phyloP scores from a whole-genome alignment of 37 sponge, comb jelly and placozoan species.

The Ephydatia muelleri region DNA sequence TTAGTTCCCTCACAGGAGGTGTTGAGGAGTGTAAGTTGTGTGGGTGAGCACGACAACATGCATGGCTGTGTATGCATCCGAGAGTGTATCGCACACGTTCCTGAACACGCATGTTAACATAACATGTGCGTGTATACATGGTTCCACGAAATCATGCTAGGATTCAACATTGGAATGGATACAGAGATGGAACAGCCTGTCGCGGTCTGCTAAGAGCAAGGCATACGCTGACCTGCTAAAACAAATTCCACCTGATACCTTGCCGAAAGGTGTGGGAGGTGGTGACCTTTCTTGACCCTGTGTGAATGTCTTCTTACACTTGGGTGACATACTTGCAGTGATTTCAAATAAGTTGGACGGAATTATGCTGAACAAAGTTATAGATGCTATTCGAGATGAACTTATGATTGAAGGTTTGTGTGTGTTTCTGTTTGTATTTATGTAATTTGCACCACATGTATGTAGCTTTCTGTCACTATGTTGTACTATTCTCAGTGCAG shows the following conservation, averaged over 20 bases:
- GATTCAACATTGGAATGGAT: slow-evolving; percentile 56
- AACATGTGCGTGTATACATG: too few species aligned
- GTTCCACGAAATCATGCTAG: background rate
- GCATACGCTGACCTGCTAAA: slow-evolving; percentile 54
- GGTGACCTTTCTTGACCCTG: background rate
- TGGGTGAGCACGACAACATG: too few species aligned
- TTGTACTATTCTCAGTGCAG: background rate
- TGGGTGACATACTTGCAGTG: slow-evolving; percentile 10
- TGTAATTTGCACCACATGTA: background rate
- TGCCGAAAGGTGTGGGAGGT: slow-evolving; percentile 33
- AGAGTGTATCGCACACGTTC: too few species aligned
- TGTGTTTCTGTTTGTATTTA: background rate
- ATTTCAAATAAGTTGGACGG: slow-evolving; percentile 77
- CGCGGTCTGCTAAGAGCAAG: slow-evolving; percentile 23
- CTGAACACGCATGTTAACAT: too few species aligned
- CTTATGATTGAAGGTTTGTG: slow-evolving; percentile 42
- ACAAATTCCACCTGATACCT: slow-evolving; percentile 41
- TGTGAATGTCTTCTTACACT: background rate
- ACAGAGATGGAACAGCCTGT: slow-evolving; percentile 62
- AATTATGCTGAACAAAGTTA: slow-evolving; percentile 42
- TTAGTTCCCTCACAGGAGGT: background rate
- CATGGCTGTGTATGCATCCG: too few species aligned
- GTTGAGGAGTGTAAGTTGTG: too few species aligned
- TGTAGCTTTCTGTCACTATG: background rate
- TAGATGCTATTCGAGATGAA: slow-evolving; percentile 46